Conservation (phyloP, 2,113 vertebrate species). For the Gnathonemus longibarbis region DNA sequence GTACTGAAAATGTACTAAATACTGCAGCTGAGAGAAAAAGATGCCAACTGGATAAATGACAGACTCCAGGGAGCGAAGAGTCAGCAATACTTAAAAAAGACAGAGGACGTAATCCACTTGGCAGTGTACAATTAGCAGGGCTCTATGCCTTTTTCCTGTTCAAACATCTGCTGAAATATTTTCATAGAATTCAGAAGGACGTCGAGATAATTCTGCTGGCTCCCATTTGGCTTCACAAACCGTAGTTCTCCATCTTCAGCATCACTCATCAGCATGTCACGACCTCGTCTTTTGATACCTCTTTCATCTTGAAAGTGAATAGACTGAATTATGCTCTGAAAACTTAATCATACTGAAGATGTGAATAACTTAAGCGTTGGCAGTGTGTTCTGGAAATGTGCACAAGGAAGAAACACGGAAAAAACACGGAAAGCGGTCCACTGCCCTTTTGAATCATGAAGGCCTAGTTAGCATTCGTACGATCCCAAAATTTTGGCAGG, state of each 20-base stretch:
- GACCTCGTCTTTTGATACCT: neutral
- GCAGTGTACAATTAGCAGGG: neutral
- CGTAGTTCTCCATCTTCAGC: neutral
- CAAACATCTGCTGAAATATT: slow-evolving; percentile 4
- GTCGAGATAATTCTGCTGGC: neutral
- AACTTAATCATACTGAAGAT: neutral
- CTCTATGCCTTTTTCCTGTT: neutral
- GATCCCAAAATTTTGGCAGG: neutral
- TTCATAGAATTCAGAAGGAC: neutral
- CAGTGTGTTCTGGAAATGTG: neutral
- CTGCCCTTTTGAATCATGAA: neutral
- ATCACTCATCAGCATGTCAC: neutral
- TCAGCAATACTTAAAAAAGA: slow-evolving; percentile 2
- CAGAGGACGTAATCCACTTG: neutral
- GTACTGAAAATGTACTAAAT: neutral
- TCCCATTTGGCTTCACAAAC: neutral
- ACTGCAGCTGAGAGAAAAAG: neutral
- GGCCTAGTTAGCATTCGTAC: neutral
- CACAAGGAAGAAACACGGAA: neutral
- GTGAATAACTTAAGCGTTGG: neutral
- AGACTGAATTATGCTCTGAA: neutral
- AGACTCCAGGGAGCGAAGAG: neutral
- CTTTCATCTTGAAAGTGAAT: neutral
- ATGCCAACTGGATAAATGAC: neutral
- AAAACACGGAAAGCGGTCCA: neutral